Conservation (phyloP, 1,140 invertebrate genomes). For the Tigriopus japonicus region DNA sequence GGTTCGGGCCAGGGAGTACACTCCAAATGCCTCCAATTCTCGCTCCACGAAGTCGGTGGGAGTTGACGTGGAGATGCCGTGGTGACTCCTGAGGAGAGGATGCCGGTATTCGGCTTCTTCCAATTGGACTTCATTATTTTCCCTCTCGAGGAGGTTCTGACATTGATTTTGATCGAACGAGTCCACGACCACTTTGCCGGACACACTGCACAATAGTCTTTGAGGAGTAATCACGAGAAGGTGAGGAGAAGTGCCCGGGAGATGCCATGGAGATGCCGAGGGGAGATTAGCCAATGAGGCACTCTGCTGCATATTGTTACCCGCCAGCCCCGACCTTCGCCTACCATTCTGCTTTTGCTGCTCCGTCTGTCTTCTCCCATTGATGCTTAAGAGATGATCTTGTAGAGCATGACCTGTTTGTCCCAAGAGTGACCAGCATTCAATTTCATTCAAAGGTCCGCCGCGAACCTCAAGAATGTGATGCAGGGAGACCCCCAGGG, state of each 20-base stretch:
- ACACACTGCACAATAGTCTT: too few species aligned
- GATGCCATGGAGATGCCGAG: not conserved
- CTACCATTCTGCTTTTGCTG: not conserved
- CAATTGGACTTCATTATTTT: not conserved
- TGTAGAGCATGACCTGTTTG: not conserved
- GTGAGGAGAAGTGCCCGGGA: not conserved
- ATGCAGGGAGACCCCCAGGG: not conserved
- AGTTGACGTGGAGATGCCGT: not conserved
- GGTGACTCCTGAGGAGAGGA: not conserved
- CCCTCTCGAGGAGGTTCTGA: not conserved
- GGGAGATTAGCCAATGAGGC: not conserved
- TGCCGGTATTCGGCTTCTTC: not conserved
- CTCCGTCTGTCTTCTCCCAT: not conserved
- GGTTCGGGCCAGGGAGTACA: conserved; percentile 7
- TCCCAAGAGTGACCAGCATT: conserved; percentile 1
- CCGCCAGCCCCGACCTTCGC: not conserved
- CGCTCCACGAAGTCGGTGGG: not conserved
- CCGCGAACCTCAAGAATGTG: not conserved
- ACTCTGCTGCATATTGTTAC: not conserved
- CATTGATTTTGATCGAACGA: not conserved
- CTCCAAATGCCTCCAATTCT: not conserved
- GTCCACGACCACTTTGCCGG: not conserved
- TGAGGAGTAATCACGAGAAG: too few species aligned
- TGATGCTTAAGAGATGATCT: not conserved
- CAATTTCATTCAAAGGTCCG: conserved; percentile 6